A percentile compares a stretch with the other conserved stretches of the same genome.
Conservation (phyloP, 2,113 vertebrate genomes). For the Gallinago media region DNA sequence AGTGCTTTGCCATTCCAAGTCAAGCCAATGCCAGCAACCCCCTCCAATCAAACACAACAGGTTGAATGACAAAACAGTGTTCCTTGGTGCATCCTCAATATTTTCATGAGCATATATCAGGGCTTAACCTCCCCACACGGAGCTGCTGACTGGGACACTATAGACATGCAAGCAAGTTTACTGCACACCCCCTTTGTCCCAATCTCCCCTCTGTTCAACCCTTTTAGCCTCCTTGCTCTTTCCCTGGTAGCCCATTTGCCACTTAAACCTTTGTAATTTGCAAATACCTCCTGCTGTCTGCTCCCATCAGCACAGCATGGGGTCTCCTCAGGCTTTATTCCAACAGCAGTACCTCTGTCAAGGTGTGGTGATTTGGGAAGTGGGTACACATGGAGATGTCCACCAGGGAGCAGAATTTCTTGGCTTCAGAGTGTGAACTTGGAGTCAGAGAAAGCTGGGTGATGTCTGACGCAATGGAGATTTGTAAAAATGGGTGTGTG, state of each 20-base stretch:
- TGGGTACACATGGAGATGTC: background rate
- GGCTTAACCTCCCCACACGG: background rate
- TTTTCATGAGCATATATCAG: background rate
- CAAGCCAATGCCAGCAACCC: background rate
- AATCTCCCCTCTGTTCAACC: background rate
- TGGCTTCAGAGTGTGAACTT: background rate
- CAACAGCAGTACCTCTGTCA: background rate
- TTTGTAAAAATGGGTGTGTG: background rate
- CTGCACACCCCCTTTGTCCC: background rate
- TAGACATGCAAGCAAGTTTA: background rate
- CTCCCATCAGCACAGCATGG: accelerated
- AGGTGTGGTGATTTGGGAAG: background rate
- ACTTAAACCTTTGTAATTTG: background rate
- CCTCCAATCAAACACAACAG: background rate
- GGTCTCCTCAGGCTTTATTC: background rate
- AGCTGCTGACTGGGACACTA: background rate
- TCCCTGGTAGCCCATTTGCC: background rate
- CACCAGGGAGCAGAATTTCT: background rate
- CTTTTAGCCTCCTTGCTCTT: background rate
- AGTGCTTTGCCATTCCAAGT: background rate
- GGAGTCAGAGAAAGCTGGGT: background rate
- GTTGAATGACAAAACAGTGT: background rate
- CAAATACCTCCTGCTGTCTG: background rate
- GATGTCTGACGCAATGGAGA: background rate
- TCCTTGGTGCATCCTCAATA: background rate